Evolutionary conservation across 2,888 invertebrate genomes (phyloP).

Genomic region (Oasisia sp.): DNA sequence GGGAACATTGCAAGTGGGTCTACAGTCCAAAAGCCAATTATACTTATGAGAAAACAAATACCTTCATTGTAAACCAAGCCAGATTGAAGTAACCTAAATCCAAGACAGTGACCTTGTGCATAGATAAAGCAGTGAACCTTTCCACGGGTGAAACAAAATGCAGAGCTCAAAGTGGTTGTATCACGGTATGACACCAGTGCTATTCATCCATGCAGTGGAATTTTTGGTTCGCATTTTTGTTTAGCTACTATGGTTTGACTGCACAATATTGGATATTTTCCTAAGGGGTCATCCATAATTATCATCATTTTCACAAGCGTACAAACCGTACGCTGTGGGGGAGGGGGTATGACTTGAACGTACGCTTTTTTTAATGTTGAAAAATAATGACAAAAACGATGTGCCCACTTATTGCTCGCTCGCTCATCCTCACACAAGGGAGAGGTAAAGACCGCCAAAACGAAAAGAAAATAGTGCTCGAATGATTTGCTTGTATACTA

Average conservation of each 20-base stretch:
- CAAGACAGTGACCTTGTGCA: not conserved
- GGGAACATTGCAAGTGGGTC: not conserved
- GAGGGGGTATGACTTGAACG: too few species aligned
- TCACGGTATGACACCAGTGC: not conserved
- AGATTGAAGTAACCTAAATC: not conserved
- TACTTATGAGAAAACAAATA: slow-evolving; percentile 17
- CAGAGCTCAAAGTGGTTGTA: not conserved
- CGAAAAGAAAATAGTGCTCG: too few species aligned
- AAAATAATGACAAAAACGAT: too few species aligned
- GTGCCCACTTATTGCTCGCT: too few species aligned
- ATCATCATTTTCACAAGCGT: too few species aligned
- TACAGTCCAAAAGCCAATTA: not conserved
- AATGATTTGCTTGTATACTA: too few species aligned
- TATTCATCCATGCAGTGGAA: not conserved
- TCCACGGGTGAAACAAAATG: not conserved
- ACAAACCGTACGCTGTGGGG: too few species aligned
- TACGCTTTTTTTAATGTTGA: too few species aligned
- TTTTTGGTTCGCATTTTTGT: not conserved
- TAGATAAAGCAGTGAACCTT: not conserved
- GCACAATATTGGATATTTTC: not conserved
- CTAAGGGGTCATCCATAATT: too few species aligned
- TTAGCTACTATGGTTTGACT: not conserved
- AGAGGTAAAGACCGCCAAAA: too few species aligned
- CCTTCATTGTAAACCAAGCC: not conserved
- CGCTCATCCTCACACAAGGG: too few species aligned